Evolutionary conservation across 2,797 vertebrate genomes (phyloP).

Genomic region (Cirrhinus mrigala): DNA sequence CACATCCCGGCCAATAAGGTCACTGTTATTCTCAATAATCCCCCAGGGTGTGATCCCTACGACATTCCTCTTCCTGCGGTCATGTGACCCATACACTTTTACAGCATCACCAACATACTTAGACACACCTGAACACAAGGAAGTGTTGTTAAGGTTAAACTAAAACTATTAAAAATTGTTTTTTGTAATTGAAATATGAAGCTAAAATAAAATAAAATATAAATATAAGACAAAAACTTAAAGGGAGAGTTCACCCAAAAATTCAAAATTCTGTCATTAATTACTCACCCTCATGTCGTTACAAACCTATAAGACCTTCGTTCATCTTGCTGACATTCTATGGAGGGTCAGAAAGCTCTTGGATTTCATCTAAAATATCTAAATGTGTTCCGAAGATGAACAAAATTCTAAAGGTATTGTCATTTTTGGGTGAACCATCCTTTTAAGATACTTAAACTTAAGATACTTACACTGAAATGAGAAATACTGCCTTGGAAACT

Average conservation of each 20-base stretch:
- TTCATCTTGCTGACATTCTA: too few species aligned
- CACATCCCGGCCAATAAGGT: conserved; percentile 94
- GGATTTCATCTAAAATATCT: too few species aligned
- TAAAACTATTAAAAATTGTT: neutral
- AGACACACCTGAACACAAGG: conserved; percentile 84
- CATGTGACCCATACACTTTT: conserved; percentile 85
- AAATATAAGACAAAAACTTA: neutral
- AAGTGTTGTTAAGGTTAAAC: neutral
- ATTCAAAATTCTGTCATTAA: too few species aligned
- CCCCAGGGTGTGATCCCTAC: conserved; percentile 95
- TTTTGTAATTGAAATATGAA: neutral
- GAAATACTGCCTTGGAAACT: too few species aligned
- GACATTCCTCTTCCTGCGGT: conserved; percentile 89
- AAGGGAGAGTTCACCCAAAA: too few species aligned
- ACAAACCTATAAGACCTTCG: too few species aligned
- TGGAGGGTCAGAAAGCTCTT: too few species aligned
- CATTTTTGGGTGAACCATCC: too few species aligned
- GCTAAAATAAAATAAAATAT: neutral
- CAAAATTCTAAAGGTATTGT: too few species aligned
- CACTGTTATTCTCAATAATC: conserved; percentile 90
- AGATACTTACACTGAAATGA: neutral
- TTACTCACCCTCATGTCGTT: too few species aligned
- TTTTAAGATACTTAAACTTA: neutral
- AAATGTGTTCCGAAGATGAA: too few species aligned
- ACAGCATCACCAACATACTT: conserved; percentile 93